Evolutionary conservation across 2,797 vertebrate species (phyloP), one percentile per base, ranked within the genome.

Genomic region (Distichodus sexfasciatus): DNA sequence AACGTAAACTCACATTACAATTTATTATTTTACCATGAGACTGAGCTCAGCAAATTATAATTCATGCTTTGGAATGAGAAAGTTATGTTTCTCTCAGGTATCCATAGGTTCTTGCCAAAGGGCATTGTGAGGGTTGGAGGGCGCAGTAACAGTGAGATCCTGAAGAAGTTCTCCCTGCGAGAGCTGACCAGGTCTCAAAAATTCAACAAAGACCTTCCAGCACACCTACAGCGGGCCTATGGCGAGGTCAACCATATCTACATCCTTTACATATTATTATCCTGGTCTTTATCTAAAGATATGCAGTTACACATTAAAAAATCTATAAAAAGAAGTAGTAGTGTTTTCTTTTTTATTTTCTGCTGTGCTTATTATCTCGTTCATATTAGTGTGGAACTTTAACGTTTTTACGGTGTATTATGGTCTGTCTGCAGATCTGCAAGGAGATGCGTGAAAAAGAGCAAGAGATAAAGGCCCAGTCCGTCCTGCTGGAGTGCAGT

Each of bases 121-220:
- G 92, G 91, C 46, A 94, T 98, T 0, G 95, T 98, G 31, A 89
- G 94, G 70, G 90, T 99, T 0, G 95, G 96, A 10, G 94, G 96
- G 44, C 93, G 95, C 63, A 95, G 95, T 85, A 94, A 66, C 88
- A 98, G 96, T 67, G 90, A 91, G 55, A 57, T 84, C 61, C 82
- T 99, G 74, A 94, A 94, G 70, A 69, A 19, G 3, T 97, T 94
- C 80, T 93, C 88, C 41, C 82, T 98, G 19, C 86, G 84, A 67
- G 91, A 96, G 74, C 81, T 96, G 81, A 90, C 85, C 47, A 87
- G 63, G 50, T 75, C 75, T 4, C 0, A 0, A 0, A 9, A 72
- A 4, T 86, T 85, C 70, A 88, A 71, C 72, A 71, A 5, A 0
- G 53, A 35, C 0, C 78, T 93, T 17, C 90, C 90, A 0, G 0